phyloP scores from a whole-genome alignment of 2,888 invertebrate species.

The Spicauda simplicius region DNA sequence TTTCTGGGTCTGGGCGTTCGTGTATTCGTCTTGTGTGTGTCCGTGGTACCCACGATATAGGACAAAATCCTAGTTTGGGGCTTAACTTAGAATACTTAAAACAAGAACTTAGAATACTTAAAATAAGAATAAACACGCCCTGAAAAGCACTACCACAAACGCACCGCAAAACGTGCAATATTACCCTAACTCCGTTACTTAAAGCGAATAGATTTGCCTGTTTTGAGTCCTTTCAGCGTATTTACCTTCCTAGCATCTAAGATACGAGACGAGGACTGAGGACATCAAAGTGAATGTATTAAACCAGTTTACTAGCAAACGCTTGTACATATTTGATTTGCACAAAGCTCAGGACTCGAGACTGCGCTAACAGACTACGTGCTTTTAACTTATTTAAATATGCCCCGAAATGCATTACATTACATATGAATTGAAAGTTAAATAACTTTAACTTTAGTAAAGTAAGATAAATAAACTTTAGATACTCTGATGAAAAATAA shows the following conservation, averaged over 20 bases:
- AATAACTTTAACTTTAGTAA: too few species aligned
- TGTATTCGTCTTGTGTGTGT: too few species aligned
- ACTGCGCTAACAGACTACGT: background rate
- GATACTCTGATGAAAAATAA: too few species aligned
- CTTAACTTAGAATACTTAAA: too few species aligned
- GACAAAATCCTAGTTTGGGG: too few species aligned
- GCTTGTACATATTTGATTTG: constrained; percentile 33
- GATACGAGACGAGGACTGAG: background rate
- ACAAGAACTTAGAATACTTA: too few species aligned
- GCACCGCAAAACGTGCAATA: background rate
- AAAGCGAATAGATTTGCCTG: constrained; percentile 1
- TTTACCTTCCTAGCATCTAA: constrained; percentile 1
- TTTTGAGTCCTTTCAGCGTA: background rate
- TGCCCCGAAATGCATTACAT: background rate
- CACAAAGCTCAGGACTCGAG: constrained; percentile 9
- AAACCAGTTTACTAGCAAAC: constrained; percentile 11
- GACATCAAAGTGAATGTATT: constrained; percentile 33
- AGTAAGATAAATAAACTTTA: too few species aligned
- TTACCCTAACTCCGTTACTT: background rate
- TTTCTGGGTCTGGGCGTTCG: too few species aligned
- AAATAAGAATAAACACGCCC: too few species aligned
- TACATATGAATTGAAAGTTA: background rate
- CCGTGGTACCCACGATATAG: too few species aligned
- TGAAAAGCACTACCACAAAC: too few species aligned
- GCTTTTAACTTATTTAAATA: constrained; percentile 6